These are phyloP conservation scores for Oryctolagus cuniculus DNA, from an alignment of 2,113 vertebrate genomes.

Conservation along the genomic window mOryCun1.1 NC_091432.1:67508501-67509000, in stretches of 20 bases:
- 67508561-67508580: not conserved
- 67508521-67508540: not conserved
- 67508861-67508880: constrained; percentile 59
- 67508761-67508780: not conserved
- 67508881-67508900: constrained; percentile 67
- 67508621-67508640: not conserved
- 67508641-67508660: not conserved
- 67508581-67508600: constrained; percentile 11
- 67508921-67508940: constrained; percentile 62
- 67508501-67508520: not conserved
- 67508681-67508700: constrained; percentile 6
- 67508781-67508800: constrained; percentile 11
- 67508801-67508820: constrained; percentile 61
- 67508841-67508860: constrained; percentile 12
- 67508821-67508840: constrained; percentile 11
- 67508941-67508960: constrained; percentile 63
- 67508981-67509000: constrained; percentile 90
- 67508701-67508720: constrained; percentile 11
- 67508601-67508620: not conserved
- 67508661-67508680: not conserved
- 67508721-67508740: constrained; percentile 24
- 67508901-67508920: constrained; percentile 50
- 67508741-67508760: not conserved
- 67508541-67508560: not conserved
- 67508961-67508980: constrained; percentile 82